These are phyloP conservation scores for Oreochromis spilurus DNA, from an alignment of 2,113 vertebrate genomes.

Conservation along the genomic window DNA sequence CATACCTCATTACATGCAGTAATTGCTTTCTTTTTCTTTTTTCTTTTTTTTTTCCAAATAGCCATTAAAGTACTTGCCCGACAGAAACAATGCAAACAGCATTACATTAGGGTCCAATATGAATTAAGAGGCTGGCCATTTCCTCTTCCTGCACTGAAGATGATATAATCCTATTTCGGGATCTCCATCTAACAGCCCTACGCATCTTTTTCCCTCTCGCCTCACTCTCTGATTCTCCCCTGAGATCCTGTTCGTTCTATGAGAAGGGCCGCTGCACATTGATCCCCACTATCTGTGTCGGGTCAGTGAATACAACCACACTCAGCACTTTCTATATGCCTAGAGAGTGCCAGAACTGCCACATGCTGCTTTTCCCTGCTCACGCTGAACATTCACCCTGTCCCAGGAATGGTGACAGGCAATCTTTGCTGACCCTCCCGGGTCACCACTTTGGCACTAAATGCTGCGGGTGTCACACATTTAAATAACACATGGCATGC, in stretches of 20 bases:
- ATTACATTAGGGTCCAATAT: constrained; percentile 54
- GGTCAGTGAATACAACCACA: constrained; percentile 54
- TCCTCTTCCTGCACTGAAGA: constrained; percentile 59
- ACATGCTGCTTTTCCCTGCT: constrained; percentile 12
- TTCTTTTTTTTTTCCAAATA: not conserved
- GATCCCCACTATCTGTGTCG: constrained; percentile 62
- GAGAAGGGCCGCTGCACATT: constrained; percentile 56
- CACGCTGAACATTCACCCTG: not conserved
- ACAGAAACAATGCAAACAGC: constrained; percentile 41
- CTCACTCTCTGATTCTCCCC: constrained; percentile 43
- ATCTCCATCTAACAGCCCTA: constrained; percentile 48
- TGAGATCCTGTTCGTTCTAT: constrained; percentile 48
- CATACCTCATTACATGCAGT: constrained; percentile 22
- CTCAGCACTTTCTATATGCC: constrained; percentile 51
- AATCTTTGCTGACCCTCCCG: constrained; percentile 13
- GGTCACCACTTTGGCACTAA: not conserved
- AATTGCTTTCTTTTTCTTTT: constrained; percentile 9
- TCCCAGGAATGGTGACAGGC: constrained; percentile 9
- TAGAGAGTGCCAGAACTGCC: constrained; percentile 12
- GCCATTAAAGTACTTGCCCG: constrained; percentile 35
- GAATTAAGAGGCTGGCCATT: constrained; percentile 54
- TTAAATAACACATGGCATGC: constrained; percentile 17
- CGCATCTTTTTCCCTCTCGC: constrained; percentile 3
- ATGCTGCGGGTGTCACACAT: constrained; percentile 12
- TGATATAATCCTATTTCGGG: constrained; percentile 54